Base-by-base conservation (phyloP, 2,113 vertebrate genomes). In the Clinocottus analis region DNA sequence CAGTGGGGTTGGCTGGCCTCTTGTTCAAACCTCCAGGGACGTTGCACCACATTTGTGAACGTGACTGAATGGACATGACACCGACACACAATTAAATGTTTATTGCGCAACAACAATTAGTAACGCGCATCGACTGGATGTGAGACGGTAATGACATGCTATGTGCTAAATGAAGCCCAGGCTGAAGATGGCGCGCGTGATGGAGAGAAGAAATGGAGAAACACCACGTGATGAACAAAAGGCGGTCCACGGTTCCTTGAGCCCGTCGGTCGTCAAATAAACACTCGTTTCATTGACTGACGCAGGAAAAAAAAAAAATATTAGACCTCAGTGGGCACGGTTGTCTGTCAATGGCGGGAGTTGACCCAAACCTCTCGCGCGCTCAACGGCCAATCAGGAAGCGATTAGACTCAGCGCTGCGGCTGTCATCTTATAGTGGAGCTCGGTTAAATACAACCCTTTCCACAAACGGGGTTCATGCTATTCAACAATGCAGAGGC, bases 401-500 rank as follows among this genome's bases (percentile, higher is more conserved):
- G n/a, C 19, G 19, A 13, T n/a, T 8, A 8, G 19, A 2, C 33
- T 6, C 55, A 19, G 12, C 3, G 41, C 39, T n/a, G 13, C 13
- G 4, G 33, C 45, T 21, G 43, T 74, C 59, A 51, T 39, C 11
- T 51, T n/a, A 0, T 9, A 17, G 53, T 21, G 16, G 21, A 13
- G 1, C 21, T 14, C 10, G 11, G 33, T 23, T 45, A 14, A 8
- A 62, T 1, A n/a, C 33, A 0, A 35, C 43, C 62, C 62, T 72
- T 23, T 51, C 49, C 39, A 45, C 66, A 23, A 17, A 53, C 21
- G 3, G 23, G 21, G 25, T 68, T 66, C 64, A 75, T 80, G 41
- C 63, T 77, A 82, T 41, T 81, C 49, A 87, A 69, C 72, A 84
- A 87, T 70, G 66, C 77, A 85, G 80, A 88, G 79, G 72, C 71